Evolutionary conservation across 2,113 vertebrate genomes (phyloP), one percentile per base, ranked within the genome.

Genomic region (Nerophis ophidion): DNA sequence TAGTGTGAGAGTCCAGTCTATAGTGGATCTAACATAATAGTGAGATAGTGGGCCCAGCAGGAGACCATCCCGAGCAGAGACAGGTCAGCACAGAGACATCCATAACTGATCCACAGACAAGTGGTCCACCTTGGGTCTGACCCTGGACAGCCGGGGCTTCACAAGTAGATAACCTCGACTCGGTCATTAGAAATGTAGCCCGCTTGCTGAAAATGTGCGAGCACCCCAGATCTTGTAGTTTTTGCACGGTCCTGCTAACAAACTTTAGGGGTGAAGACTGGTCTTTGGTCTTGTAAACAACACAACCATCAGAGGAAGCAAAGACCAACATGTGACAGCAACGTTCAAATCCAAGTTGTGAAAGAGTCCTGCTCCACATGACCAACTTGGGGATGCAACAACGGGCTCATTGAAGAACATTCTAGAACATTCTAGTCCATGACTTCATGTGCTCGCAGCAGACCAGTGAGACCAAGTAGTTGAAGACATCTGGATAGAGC

Each of bases 381-480:
- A 72, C 60, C 47, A 66, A 66, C 10, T 34, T 61, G 63, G 60
- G 75, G 50, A 66, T 11, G 40, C 40, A 44, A 44, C 48, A 65
- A 71, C 66, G 54, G 35, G 61, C 55, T 65, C 63, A 63, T 60
- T 46, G 48, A 75, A 75, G 68, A 67, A 61, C 19, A 60, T 35
- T 38, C 53, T 5, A 38, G 35, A 36, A 34, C 35, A 54, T 54
- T 40, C 6, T 15, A n/a, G 17, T 4, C 53, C 77, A 74, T 78
- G 77, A 79, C 83, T 78, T 78, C 19, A 68, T 2, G 13, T 60
- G 14, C 15, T 42, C 42, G 36, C 52, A 45, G 44, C 13, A 19
- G 61, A 60, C 44, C 72, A 49, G 66, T 79, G 77, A 80, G 80
- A 86, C 79, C 74, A 55, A 71, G 82, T 68, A 76, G 60, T 44